Percentiles rank a stretch among this genome's conserved stretches.
Evolutionary conservation across 2,888 invertebrate species (phyloP).

Genomic region (Ctenicera cuprea): DNA sequence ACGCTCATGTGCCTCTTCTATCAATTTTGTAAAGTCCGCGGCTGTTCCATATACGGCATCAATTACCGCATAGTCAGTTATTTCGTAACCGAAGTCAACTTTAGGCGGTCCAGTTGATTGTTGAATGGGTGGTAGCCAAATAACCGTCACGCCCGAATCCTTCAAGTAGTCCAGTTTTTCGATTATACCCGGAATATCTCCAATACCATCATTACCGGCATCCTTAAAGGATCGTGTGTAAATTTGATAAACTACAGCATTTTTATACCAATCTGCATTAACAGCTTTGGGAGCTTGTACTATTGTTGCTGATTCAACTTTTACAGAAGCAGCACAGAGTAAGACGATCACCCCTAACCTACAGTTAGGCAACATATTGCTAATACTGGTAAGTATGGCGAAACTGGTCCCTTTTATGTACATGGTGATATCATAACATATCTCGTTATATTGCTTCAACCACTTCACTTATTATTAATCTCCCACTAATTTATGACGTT

Average conservation of each 20-base stretch:
- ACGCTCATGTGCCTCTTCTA: conserved; percentile 75
- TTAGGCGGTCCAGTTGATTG: conserved; percentile 81
- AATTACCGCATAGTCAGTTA: conserved; percentile 84
- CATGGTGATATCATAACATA: not conserved
- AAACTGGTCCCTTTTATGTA: not conserved
- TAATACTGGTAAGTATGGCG: not conserved
- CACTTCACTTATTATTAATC: too few relatives aligned
- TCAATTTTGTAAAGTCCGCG: conserved; percentile 79
- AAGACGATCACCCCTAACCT: not conserved
- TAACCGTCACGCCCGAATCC: conserved; percentile 82
- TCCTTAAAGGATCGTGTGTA: conserved; percentile 88
- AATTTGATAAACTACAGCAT: conserved; percentile 88
- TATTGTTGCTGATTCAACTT: not conserved
- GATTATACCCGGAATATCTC: conserved; percentile 84
- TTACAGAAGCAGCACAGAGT: not conserved
- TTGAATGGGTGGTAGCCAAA: conserved; percentile 92
- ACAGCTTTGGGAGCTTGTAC: not conserved
- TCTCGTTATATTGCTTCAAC: too few relatives aligned
- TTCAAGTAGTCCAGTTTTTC: conserved; percentile 64
- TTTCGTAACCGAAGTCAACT: conserved; percentile 91
- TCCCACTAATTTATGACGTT: too few relatives aligned
- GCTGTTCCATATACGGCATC: conserved; percentile 85
- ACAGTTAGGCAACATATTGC: not conserved
- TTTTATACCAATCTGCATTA: conserved; percentile 86
- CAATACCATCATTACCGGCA: conserved; percentile 85